Conservation (phyloP, 2,797 vertebrate genomes). For the Acrossocheilus wenchowensis region DNA sequence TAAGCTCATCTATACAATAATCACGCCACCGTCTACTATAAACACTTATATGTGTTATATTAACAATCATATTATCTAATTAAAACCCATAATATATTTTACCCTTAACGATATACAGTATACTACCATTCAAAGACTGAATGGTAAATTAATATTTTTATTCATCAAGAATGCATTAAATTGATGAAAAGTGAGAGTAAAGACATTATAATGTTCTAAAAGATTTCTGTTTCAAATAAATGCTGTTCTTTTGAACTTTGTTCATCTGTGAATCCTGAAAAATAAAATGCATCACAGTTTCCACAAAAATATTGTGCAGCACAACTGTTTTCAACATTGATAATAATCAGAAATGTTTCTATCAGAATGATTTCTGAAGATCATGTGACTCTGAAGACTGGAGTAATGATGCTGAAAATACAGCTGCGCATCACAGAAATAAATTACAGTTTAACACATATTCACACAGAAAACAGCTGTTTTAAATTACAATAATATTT, state of each 20-base stretch:
- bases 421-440: too few relatives aligned
- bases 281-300: too few relatives aligned
- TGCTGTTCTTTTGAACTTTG: too few relatives aligned
- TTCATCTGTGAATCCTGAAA: too few relatives aligned
- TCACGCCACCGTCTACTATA: not conserved
- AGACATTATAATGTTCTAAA: not conserved
- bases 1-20: not conserved
- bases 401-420: not conserved
- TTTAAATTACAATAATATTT: too few relatives aligned
- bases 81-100: not conserved
- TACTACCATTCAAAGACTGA: not conserved
- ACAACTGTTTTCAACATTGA: too few relatives aligned
- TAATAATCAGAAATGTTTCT: not conserved
- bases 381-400: not conserved
- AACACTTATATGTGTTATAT: not conserved
- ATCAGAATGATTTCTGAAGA: not conserved
- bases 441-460: too few relatives aligned
- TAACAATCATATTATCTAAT: not conserved
- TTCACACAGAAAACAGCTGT: too few relatives aligned
- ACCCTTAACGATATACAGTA: too few relatives aligned
- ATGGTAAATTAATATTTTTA: not conserved
- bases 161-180: not conserved
- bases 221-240: too few relatives aligned
- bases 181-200: not conserved
- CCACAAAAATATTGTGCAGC: too few relatives aligned